A percentile compares a stretch with the other conserved stretches of the same genome.
phyloP scores from a whole-genome alignment of 1,140 invertebrate species.

The Oryzaephilus surinamensis region DNA sequence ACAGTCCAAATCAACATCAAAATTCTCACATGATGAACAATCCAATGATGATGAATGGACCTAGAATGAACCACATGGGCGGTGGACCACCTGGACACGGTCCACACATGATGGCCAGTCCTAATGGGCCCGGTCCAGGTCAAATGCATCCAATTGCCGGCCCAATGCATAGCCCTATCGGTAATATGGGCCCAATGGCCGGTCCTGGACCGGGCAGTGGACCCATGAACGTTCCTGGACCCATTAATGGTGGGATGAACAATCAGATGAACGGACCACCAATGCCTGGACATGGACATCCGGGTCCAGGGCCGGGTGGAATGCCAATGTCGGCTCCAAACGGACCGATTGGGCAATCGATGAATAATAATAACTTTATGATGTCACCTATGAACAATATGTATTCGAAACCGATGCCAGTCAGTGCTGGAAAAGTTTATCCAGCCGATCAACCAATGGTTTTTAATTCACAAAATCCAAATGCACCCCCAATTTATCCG shows the following conservation, averaged over 20 bases:
- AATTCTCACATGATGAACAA: slow-evolving; percentile 26
- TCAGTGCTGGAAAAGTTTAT: slow-evolving; percentile 85
- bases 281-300: slow-evolving; percentile 48
- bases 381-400: slow-evolving; percentile 52
- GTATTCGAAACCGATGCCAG: slow-evolving; percentile 68
- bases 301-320: slow-evolving; percentile 37
- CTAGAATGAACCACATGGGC: slow-evolving; percentile 30
- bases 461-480: slow-evolving; percentile 96
- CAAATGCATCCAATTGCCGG: slow-evolving; percentile 29
- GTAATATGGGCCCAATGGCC: slow-evolving; percentile 53
- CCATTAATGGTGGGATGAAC: too few species aligned
- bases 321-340: slow-evolving; percentile 42
- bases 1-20: slow-evolving; percentile 33
- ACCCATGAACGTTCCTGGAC: slow-evolving; percentile 54
- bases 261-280: slow-evolving; percentile 28
- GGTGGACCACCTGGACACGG: slow-evolving; percentile 23
- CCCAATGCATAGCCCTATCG: slow-evolving; percentile 47
- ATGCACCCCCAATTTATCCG: slow-evolving; percentile 94
- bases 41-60: slow-evolving; percentile 34
- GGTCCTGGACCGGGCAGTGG: slow-evolving; percentile 43
- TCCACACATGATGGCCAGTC: slow-evolving; percentile 33
- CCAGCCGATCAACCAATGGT: slow-evolving; percentile 95
- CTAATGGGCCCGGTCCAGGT: slow-evolving; percentile 33
- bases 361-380: slow-evolving; percentile 43
- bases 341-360: slow-evolving; percentile 29